A percentile compares a stretch with the other conserved stretches of the same genome.
These are phyloP conservation scores for Eubasilissa splendida DNA, from an alignment of 2,888 invertebrate genomes.

Conservation along the genomic window DNA sequence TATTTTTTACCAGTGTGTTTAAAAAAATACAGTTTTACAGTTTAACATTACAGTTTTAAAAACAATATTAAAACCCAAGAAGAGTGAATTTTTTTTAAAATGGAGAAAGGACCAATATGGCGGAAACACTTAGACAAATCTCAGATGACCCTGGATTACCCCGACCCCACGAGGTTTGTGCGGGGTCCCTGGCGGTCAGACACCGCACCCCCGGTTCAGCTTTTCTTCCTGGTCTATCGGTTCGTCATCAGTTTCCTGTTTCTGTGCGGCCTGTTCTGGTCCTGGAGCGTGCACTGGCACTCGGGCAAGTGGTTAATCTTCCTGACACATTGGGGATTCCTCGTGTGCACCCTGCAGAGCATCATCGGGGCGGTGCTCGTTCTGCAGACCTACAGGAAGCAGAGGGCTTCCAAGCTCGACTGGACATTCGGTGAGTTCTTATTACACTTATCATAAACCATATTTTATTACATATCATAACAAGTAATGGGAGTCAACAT, in stretches of 20 bases:
- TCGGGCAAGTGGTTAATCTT: conserved; percentile 71
- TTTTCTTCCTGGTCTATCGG: conserved; percentile 48
- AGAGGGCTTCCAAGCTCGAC: conserved; percentile 29
- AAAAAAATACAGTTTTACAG: no score
- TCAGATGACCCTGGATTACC: conserved; percentile 49
- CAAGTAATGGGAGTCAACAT: no score
- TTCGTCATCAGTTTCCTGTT: conserved; percentile 41
- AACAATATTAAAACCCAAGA: no score
- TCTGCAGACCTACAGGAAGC: conserved; percentile 64
- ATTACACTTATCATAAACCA: not conserved
- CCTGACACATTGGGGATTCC: conserved; percentile 73
- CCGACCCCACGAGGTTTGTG: conserved; percentile 51
- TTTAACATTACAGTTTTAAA: no score
- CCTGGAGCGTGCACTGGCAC: conserved; percentile 46
- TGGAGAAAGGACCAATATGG: conserved; percentile 26
- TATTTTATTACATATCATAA: no score
- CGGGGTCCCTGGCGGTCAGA: conserved; percentile 48
- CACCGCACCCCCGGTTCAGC: conserved; percentile 19
- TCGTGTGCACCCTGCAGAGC: conserved; percentile 72
- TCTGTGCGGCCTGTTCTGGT: conserved; percentile 45
- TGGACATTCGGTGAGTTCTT: conserved; percentile 17
- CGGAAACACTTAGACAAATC: conserved; percentile 40
- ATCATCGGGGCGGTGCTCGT: conserved; percentile 72
- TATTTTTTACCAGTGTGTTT: no score
- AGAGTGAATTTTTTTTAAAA: not conserved